Evolutionary conservation across 2,888 invertebrate species (phyloP).

Genomic region (Hipparchia sbordonii): DNA sequence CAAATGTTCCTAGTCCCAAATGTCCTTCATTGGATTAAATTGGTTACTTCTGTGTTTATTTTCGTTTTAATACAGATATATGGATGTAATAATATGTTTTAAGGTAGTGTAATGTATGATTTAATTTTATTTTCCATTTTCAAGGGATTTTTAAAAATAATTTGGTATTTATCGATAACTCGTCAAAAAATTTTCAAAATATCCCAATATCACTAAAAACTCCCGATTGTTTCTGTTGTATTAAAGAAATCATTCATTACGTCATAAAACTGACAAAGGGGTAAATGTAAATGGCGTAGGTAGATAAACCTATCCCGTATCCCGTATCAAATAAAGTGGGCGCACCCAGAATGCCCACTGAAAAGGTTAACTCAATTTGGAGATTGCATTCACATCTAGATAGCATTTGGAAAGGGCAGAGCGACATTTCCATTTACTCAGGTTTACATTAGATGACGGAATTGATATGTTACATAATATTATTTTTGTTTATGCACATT

Average conservation of each 20-base stretch:
- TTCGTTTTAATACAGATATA: too few species aligned
- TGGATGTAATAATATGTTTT: too few species aligned
- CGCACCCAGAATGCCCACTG: constrained; percentile 39
- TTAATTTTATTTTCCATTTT: too few species aligned
- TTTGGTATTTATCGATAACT: too few species aligned
- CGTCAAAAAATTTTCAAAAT: too few species aligned
- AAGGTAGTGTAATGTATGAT: too few species aligned
- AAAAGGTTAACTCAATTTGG: constrained; percentile 45
- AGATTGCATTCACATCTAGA: constrained; percentile 38
- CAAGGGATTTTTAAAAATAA: too few species aligned
- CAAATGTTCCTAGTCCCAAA: neutral
- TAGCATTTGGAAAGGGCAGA: constrained; percentile 24
- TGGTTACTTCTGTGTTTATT: too few species aligned
- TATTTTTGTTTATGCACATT: neutral
- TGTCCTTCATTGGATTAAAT: neutral
- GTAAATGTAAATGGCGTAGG: neutral
- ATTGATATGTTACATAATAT: neutral
- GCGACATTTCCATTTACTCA: constrained; percentile 5
- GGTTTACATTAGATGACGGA: constrained; percentile 3
- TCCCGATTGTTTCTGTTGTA: neutral
- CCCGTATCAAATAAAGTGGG: constrained; percentile 28
- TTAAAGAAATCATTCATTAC: neutral
- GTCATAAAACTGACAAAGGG: neutral
- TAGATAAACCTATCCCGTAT: constrained; percentile 21
- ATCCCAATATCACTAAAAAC: too few species aligned